Base-by-base conservation (phyloP, 2,113 vertebrate genomes). In the Tiliqua scincoides region DNA sequence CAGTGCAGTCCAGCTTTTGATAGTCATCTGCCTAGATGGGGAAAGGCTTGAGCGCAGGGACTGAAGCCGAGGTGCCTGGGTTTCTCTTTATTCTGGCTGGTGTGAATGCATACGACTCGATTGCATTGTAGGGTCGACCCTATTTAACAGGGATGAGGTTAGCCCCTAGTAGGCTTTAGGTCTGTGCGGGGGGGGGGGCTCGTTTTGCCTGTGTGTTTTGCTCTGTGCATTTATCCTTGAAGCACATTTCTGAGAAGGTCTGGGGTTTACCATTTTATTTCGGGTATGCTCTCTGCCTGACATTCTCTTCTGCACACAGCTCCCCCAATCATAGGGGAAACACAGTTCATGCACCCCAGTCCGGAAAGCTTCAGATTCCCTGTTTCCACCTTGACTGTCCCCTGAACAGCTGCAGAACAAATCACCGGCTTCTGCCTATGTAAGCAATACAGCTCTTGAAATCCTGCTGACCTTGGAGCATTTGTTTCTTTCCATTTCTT, bases 391-490 rank as follows among this genome's bases (percentile, higher is more conserved):
- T 74, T 48, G 48, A 43, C 59, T 75, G 59, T 67, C 82, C 85
- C 43, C 70, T 74, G 76, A 80, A 74, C 82, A 88, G 70, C 87
- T 88, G 87, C 68, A 59, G 68, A 84, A 88, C 75, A 40, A 74
- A 84, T 88, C 43, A 68, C 21, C 68, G 4, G 40, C 57, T 40
- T 40, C 59, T 74, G 82, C 76, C 87, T 88, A 21, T 79, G 68
- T 83, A 88, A 84, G 82, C 82, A 84, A 32, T 65, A 73, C 43
- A 43, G 35, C 61, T 63, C 77, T 79, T 74, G 75, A 79, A 88
- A 80, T 80, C 3, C 35, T 88, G 76, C 68, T 84, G 82, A 74
- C 82, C 82, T 84, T 88, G 76, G 68, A 88, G 67, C 82, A 35
- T 25, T 23, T 30, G 2, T 68, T 75, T 84, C 76, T 80, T 74